A percentile compares a stretch with the other conserved stretches of the same genome.
Evolutionary conservation across 2,888 invertebrate genomes (phyloP).

Genomic region (Lasioglossum vierecki): DNA sequence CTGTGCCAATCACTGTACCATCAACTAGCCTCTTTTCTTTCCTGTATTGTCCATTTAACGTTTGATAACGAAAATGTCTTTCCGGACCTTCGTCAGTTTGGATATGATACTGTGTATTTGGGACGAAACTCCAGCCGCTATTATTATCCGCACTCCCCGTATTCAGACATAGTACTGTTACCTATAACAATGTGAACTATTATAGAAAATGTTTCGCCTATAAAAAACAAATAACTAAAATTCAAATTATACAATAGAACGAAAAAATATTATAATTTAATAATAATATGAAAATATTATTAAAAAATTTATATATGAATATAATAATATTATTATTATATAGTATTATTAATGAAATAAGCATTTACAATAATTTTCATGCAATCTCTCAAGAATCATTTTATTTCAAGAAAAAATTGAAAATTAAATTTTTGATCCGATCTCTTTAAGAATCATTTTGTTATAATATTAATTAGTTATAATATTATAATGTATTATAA

Average conservation of each 20-base stretch:
- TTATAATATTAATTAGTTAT: too few species aligned
- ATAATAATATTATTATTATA: too few species aligned
- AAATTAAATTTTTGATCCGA: too few species aligned
- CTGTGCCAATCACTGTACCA: constrained; percentile 94
- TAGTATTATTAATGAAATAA: too few species aligned
- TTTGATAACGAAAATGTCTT: constrained; percentile 94
- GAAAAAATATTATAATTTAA: too few species aligned
- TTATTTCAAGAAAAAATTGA: too few species aligned
- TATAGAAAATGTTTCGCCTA: background rate
- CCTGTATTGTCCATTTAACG: constrained; percentile 94
- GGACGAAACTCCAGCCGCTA: constrained; percentile 87
- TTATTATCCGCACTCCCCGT: constrained; percentile 80
- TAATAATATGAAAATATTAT: too few species aligned
- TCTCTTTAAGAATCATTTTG: too few species aligned
- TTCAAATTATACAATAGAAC: background rate
- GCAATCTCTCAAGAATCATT: too few species aligned
- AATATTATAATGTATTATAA: background rate
- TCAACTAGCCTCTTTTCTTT: constrained; percentile 94
- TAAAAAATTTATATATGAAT: too few species aligned
- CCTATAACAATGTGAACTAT: constrained; percentile 64
- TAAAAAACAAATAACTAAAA: background rate
- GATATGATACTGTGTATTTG: constrained; percentile 93
- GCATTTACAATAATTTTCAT: too few species aligned
- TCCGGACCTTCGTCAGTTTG: constrained; percentile 97
- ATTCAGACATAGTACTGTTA: constrained; percentile 79